These are phyloP conservation scores for Cataglyphis hispanica DNA, from an alignment of 1,140 invertebrate species.

Conservation along the genomic window DNA sequence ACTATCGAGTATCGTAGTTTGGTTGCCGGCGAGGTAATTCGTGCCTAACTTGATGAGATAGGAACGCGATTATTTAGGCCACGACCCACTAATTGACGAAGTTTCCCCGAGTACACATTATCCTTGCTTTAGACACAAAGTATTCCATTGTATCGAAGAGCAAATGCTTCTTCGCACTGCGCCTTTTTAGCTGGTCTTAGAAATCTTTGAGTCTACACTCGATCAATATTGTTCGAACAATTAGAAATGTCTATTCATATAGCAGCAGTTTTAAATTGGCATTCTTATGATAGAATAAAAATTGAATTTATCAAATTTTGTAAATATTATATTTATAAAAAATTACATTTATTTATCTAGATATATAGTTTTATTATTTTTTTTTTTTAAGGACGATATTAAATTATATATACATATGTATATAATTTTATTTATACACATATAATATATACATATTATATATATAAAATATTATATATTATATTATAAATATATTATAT, in stretches of 20 bases:
- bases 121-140: conserved; percentile 25
- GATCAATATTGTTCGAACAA: no score
- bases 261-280: not conserved
- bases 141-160: not conserved
- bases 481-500: not conserved
- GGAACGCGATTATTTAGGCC: conserved; percentile 17
- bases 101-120: not conserved
- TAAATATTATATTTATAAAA: not conserved
- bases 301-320: no score
- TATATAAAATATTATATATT: no score
- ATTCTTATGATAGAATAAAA: not conserved
- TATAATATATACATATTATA: not conserved
- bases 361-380: no score
- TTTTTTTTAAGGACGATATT: no score
- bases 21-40: not conserved
- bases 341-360: no score
- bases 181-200: not conserved
- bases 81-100: conserved; percentile 14
- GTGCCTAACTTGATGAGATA: conserved; percentile 6
- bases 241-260: not conserved
- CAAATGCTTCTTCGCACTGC: not conserved
- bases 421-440: not conserved
- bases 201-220: no score
- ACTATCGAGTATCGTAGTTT: not conserved
- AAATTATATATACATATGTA: no score